Conservation (phyloP, 2,888 invertebrate genomes). For the Netelia inedita region DNA sequence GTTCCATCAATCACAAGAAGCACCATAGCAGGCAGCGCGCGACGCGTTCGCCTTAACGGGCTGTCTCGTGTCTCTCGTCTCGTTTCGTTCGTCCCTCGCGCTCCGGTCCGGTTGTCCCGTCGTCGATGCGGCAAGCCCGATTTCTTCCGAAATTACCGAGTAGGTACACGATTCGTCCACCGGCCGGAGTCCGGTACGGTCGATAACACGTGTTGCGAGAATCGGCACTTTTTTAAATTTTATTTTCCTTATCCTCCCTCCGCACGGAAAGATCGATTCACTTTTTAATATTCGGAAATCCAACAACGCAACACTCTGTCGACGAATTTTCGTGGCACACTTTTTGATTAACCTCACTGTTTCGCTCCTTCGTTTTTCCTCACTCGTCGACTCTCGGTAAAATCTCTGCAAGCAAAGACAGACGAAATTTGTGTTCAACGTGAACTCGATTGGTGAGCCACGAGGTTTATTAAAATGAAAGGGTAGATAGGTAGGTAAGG, state of each 20-base stretch:
- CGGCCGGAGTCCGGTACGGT: conserved; percentile 9
- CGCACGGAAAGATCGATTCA: conserved; percentile 3
- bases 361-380: conserved; percentile 18
- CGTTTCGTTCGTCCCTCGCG: conserved; percentile 24
- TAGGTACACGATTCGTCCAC: background rate
- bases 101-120: conserved; percentile 30
- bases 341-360: conserved; percentile 32
- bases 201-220: conserved; percentile 37
- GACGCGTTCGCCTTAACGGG: conserved; percentile 77
- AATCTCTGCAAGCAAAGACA: conserved; percentile 14
- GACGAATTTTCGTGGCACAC: background rate
- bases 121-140: conserved; percentile 52
- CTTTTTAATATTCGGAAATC: conserved; percentile 26
- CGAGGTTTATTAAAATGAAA: background rate
- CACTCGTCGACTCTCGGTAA: conserved; percentile 10
- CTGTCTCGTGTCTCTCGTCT: conserved; percentile 37
- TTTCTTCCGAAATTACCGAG: conserved; percentile 73
- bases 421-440: background rate
- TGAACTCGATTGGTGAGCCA: background rate
- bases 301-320: conserved; percentile 34
- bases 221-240: background rate
- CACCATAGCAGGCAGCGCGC: conserved; percentile 61
- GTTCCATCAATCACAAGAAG: conserved; percentile 76
- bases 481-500: no score
- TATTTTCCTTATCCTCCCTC: background rate